Evolutionary conservation across 2,888 invertebrate genomes (phyloP).

Genomic region (Gnatocerus cornutus): DNA sequence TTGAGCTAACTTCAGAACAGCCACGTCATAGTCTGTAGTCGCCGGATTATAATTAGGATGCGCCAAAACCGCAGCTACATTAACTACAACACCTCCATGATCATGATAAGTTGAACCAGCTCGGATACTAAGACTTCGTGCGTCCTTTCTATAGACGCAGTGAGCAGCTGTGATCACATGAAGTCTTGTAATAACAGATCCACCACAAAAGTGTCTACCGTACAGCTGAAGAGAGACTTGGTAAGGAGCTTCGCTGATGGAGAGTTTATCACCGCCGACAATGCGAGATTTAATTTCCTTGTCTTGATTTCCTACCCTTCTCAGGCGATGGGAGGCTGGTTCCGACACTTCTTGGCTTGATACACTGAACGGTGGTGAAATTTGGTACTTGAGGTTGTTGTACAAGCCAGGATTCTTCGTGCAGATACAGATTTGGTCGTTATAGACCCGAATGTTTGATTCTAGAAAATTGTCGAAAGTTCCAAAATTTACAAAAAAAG

Average conservation of each 20-base stretch:
- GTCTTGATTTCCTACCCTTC: too few species aligned
- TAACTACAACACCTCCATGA: slow-evolving; percentile 72
- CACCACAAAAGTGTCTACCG: slow-evolving; percentile 73
- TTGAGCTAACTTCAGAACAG: slow-evolving; percentile 66
- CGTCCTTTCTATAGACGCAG: slow-evolving; percentile 11
- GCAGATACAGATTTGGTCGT: too few species aligned
- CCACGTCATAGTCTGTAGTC: slow-evolving; percentile 59
- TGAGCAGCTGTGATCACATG: slow-evolving; percentile 42
- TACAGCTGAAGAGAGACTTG: slow-evolving; percentile 73
- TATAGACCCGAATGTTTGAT: too few species aligned
- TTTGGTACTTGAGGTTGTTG: too few species aligned
- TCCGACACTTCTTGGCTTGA: too few species aligned
- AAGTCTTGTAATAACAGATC: slow-evolving; percentile 16
- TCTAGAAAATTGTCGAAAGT: too few species aligned
- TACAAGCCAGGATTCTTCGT: too few species aligned
- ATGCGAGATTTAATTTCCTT: slow-evolving; percentile 58
- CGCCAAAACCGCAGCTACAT: slow-evolving; percentile 70
- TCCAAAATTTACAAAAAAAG: too few species aligned
- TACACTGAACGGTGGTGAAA: too few species aligned
- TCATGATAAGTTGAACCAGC: slow-evolving; percentile 74
- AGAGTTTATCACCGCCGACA: slow-evolving; percentile 71
- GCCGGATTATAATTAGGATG: slow-evolving; percentile 72
- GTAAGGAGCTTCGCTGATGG: slow-evolving; percentile 74
- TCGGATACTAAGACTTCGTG: slow-evolving; percentile 63
- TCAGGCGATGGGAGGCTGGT: too few species aligned